These are phyloP conservation scores for Drosophila watanabei DNA, from an alignment of 1,140 invertebrate species.

Conservation along the genomic window DNA sequence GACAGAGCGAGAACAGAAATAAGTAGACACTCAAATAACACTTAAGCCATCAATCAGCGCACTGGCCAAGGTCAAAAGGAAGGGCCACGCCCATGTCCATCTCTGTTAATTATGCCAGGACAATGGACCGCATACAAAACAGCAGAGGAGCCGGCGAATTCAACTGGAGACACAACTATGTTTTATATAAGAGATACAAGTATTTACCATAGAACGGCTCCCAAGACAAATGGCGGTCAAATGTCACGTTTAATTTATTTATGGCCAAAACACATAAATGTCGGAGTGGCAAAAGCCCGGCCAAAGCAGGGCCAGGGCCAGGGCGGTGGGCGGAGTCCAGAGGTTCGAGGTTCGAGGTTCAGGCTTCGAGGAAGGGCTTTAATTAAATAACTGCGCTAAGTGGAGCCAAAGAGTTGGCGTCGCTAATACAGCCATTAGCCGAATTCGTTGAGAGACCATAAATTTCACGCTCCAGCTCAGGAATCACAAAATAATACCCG, in stretches of 20 bases:
- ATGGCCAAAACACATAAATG: conserved; percentile 45
- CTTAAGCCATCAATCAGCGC: conserved; percentile 80
- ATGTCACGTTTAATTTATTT: conserved; percentile 83
- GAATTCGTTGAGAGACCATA: conserved; percentile 69
- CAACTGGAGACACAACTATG: conserved; percentile 56
- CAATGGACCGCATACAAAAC: conserved; percentile 69
- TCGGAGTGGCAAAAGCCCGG: conserved; percentile 7
- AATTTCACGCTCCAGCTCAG: conserved; percentile 48
- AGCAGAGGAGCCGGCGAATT: conserved; percentile 24
- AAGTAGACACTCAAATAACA: conserved; percentile 79
- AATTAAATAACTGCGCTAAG: conserved; percentile 80
- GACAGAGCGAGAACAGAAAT: conserved; percentile 34
- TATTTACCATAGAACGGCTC: conserved; percentile 62
- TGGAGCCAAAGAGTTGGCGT: conserved; percentile 74
- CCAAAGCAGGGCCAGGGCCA: background rate
- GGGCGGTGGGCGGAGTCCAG: background rate
- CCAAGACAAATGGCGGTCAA: conserved; percentile 81
- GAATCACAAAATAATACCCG: conserved; percentile 42
- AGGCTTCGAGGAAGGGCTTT: conserved; percentile 45
- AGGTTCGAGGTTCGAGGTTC: conserved; percentile 14
- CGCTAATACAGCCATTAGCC: conserved; percentile 79
- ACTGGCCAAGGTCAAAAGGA: conserved; percentile 64
- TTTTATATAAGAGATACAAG: conserved; percentile 72
- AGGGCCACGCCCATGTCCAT: conserved; percentile 41
- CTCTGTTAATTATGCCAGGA: conserved; percentile 69